phyloP scores from a whole-genome alignment of 1,140 invertebrate genomes.

The Homalodisca vitripennis region DNA sequence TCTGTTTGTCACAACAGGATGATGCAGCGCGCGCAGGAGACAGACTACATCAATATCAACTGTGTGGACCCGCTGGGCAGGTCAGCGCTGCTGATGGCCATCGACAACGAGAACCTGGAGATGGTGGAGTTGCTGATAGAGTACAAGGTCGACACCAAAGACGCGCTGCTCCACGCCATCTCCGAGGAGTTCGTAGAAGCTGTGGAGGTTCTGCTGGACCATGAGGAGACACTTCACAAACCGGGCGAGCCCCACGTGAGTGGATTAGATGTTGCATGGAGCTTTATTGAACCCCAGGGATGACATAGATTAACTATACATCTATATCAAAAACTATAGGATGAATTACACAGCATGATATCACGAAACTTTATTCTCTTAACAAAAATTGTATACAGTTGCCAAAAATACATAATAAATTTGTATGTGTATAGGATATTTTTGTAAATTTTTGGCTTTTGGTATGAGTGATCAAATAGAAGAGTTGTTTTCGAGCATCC shows the following conservation, averaged over 20 bases:
- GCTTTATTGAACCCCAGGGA: too few relatives aligned
- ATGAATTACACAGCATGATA: too few relatives aligned
- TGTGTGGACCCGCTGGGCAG: conserved; percentile 95
- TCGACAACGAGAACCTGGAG: conserved; percentile 98
- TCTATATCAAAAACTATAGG: too few relatives aligned
- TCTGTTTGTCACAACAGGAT: conserved; percentile 66
- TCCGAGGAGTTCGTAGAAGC: conserved; percentile 98
- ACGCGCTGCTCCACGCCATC: conserved; percentile 94
- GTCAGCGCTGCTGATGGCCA: conserved; percentile 91
- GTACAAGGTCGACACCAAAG: conserved; percentile 84
- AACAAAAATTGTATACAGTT: too few relatives aligned
- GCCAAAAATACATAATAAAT: too few relatives aligned
- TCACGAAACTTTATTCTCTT: too few relatives aligned
- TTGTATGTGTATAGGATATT: too few relatives aligned
- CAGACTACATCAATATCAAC: conserved; percentile 89
- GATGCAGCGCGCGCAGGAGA: conserved; percentile 73
- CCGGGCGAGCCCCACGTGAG: conserved; percentile 81
- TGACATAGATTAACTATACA: too few relatives aligned
- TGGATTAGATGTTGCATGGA: too few relatives aligned
- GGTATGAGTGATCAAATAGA: too few relatives aligned
- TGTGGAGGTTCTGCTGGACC: conserved; percentile 91
- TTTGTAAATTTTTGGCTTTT: too few relatives aligned
- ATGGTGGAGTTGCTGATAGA: conserved; percentile 96
- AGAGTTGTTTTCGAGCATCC: too few relatives aligned
- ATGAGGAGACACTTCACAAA: conserved; percentile 80